Evolutionary conservation across 2,797 vertebrate species (phyloP).

Genomic region (Alosa sapidissima): DNA sequence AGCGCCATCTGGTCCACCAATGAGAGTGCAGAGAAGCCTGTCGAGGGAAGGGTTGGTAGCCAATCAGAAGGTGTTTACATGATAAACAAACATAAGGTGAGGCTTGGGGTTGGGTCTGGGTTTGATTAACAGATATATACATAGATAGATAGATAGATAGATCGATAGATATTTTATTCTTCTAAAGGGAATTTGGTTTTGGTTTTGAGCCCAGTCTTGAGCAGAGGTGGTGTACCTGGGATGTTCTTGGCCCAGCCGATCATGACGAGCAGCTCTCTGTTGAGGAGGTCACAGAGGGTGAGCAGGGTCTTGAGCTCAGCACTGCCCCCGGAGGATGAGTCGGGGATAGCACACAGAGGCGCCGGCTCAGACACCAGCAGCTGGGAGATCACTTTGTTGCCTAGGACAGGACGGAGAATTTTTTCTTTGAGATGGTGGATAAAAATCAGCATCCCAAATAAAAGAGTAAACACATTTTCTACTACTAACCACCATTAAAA

Average conservation of each 20-base stretch:
- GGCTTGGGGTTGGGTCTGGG: no score
- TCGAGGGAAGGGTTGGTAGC: conserved; percentile 9
- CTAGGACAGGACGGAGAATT: conserved; percentile 50
- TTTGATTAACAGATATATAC: background rate
- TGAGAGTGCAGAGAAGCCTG: conserved; percentile 70
- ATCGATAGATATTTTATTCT: no score
- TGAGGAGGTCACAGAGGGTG: conserved; percentile 77
- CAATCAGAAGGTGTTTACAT: background rate
- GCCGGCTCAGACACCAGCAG: conserved; percentile 69
- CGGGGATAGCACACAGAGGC: conserved; percentile 68
- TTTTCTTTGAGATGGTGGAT: background rate
- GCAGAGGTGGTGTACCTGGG: conserved; percentile 64
- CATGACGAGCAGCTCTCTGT: conserved; percentile 74
- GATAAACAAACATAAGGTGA: background rate
- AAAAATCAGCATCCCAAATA: background rate
- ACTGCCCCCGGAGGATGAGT: conserved; percentile 61
- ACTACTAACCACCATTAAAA: background rate
- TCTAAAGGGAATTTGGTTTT: background rate
- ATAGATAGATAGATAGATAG: background rate
- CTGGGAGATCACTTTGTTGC: conserved; percentile 73
- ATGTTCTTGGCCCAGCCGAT: conserved; percentile 79
- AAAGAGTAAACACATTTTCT: background rate
- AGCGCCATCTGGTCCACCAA: conserved; percentile 75
- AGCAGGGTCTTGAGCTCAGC: conserved; percentile 67
- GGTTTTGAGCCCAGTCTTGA: background rate